phyloP scores from a whole-genome alignment of 2,113 vertebrate genomes.

The Anarhynchus alexandrinus region DNA sequence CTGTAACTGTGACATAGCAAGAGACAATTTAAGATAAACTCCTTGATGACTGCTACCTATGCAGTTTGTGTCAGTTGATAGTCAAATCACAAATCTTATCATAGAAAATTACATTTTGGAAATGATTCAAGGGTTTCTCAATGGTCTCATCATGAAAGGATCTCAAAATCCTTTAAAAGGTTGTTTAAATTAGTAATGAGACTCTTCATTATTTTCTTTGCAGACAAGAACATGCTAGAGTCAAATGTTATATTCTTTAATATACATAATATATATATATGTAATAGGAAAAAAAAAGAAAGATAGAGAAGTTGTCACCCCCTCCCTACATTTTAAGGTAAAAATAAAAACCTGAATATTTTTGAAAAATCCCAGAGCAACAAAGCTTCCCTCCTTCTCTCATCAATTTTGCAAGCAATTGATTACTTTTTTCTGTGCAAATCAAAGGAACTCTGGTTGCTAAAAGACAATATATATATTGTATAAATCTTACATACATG shows the following conservation, averaged over 20 bases:
- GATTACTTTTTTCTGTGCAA: neutral
- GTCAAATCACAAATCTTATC: accelerated
- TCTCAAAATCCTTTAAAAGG: neutral
- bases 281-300: neutral
- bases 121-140: neutral
- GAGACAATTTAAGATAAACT: neutral
- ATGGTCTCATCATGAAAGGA: neutral
- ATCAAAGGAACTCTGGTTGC: neutral
- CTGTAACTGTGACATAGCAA: neutral
- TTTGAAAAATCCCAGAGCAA: neutral
- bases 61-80: neutral
- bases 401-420: neutral
- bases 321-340: neutral
- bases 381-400: neutral
- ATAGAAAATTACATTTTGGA: neutral
- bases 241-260: neutral
- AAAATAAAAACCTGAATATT: neutral
- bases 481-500: neutral
- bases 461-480: neutral
- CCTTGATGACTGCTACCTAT: neutral
- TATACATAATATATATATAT: neutral
- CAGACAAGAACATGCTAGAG: neutral
- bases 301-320: neutral
- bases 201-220: neutral
- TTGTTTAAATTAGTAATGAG: neutral